Conservation (phyloP, 1,140 invertebrate species). For the Pachyrhynchus sulphureomaculatus region DNA sequence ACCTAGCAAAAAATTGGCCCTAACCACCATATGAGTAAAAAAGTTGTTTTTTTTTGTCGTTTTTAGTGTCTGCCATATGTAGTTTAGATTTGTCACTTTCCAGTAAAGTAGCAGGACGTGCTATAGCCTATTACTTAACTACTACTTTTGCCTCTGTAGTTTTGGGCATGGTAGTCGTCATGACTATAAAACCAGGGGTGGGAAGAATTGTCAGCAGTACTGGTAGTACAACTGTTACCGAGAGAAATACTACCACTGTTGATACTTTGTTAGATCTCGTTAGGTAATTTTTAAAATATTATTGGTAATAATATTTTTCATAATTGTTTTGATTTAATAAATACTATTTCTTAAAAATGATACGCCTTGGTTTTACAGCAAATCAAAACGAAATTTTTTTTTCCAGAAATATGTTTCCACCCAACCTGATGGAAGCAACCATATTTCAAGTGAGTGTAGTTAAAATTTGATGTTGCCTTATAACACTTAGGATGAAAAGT, state of each 20-base stretch:
- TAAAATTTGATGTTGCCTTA: neutral
- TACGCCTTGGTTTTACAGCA: too few species aligned
- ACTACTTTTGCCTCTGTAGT: conserved; percentile 77
- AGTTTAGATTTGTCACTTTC: conserved; percentile 66
- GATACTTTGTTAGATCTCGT: conserved; percentile 84
- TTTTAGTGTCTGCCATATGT: conserved; percentile 66
- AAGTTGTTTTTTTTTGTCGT: neutral
- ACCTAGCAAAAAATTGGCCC: too few species aligned
- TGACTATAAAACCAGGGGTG: conserved; percentile 69
- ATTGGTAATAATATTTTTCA: too few species aligned
- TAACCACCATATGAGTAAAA: too few species aligned
- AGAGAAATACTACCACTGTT: conserved; percentile 68
- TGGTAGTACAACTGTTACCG: conserved; percentile 22
- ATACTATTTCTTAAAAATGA: too few species aligned
- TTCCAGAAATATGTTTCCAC: conserved; percentile 73
- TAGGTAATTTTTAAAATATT: too few species aligned
- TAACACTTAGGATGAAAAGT: too few species aligned
- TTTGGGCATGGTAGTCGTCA: conserved; percentile 71
- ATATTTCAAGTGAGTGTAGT: conserved; percentile 46
- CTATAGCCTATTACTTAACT: conserved; percentile 73
- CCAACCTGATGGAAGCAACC: conserved; percentile 73
- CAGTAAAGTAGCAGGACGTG: conserved; percentile 65
- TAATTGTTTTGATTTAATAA: too few species aligned
- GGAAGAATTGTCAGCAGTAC: conserved; percentile 35
- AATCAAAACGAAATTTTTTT: too few species aligned